Evolutionary conservation across 2,113 vertebrate species (phyloP).

Genomic region (Pardalotus punctatus): DNA sequence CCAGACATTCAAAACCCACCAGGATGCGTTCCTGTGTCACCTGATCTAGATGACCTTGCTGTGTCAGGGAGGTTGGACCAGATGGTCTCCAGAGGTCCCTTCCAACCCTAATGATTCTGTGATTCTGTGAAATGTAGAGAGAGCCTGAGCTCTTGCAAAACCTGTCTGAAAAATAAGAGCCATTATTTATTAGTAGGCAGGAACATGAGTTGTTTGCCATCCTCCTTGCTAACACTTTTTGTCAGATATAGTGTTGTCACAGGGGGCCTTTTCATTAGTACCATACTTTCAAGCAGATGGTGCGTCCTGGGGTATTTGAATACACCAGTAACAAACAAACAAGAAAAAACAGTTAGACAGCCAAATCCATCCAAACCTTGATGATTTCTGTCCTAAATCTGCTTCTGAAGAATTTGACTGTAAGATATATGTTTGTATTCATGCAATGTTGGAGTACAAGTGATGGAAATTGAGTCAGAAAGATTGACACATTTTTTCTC

Average conservation of each 20-base stretch:
- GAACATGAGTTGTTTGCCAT: not conserved
- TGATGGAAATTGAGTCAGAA: not conserved
- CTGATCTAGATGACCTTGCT: not conserved
- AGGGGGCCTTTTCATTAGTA: not conserved
- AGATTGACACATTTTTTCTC: not conserved
- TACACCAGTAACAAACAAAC: not conserved
- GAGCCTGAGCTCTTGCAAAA: not conserved
- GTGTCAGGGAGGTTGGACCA: not conserved
- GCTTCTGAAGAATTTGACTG: not conserved
- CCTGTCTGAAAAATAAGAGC: not conserved
- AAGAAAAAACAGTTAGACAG: not conserved
- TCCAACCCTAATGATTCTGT: not conserved
- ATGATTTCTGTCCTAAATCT: not conserved
- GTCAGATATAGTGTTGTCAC: not conserved
- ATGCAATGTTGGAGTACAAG: not conserved
- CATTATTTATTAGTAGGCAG: not conserved
- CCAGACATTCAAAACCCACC: not conserved
- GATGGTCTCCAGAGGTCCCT: not conserved
- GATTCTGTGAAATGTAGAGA: not conserved
- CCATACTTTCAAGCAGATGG: not conserved
- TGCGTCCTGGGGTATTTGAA: not conserved
- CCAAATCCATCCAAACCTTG: not conserved
- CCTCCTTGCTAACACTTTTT: not conserved
- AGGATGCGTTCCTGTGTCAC: not conserved
- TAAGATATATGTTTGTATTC: not conserved